Base-by-base conservation (phyloP, 2,113 vertebrate species). In the Myrmecobius fasciatus region DNA sequence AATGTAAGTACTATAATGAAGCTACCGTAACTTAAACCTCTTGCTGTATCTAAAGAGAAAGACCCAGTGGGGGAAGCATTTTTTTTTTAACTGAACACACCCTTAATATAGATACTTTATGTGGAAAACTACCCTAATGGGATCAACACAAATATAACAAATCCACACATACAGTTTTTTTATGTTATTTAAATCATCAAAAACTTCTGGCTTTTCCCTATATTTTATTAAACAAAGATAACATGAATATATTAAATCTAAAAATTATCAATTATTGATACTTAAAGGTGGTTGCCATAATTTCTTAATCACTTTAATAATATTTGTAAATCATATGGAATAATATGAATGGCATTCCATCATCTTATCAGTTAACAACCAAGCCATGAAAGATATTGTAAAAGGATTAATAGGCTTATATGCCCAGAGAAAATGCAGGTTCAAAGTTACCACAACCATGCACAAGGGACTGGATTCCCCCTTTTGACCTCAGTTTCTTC, bases 171-270 rank as follows among this genome's bases (percentile, higher is more conserved):
- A n/a, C n/a, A 31, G 60, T n/a, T 67, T 36, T 36, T 67, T 14
- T 36, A 75, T n/a, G 3, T 36, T 67, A 67, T 67, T 36, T 67
- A 36, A 67, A 28, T 75, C 60, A 75, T 22, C 36, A 53, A 56
- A 51, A 10, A 93, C 3, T 93, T 43, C 1, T 46, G 47, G 60
- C 14, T 53, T 89, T 54, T 93, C 46, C 56, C n/a, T 53, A 60
- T 47, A 53, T 0, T 25, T 89, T 25, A 22, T n/a, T 92, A 92
- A 92, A 43, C 26, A 95, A 60, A 51, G 51, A 95, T 47, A 54
- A 96, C n/a, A 92, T 1, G 93, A 67, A 91, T 56, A 83, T 91
- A 43, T 91, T 96, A 54, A 96, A 93, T 52, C 91, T 26, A 95
- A 52, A 91, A 48, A 96, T 51, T 2, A 12, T 54, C 47, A 96